A percentile compares a stretch with the other conserved stretches of the same genome.
Evolutionary conservation across 2,113 vertebrate genomes (phyloP).

Genomic region (Chionis minor): DNA sequence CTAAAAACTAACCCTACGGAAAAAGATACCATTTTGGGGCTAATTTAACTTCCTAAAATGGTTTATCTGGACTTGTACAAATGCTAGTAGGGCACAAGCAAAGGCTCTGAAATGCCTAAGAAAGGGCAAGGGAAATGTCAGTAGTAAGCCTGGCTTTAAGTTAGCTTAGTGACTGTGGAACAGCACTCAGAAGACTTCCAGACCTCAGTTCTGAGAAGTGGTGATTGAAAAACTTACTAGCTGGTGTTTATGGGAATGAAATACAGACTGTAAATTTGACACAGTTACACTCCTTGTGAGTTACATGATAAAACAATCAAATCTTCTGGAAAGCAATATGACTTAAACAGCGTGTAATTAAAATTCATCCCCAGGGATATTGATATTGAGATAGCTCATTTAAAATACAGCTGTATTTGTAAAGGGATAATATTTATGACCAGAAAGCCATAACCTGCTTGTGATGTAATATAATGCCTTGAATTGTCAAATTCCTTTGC

Average conservation of each 20-base stretch:
- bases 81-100: background rate
- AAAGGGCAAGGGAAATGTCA: background rate
- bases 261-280: background rate
- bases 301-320: background rate
- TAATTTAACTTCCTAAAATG: background rate
- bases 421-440: background rate
- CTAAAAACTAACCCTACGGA: background rate
- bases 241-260: background rate
- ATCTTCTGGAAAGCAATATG: background rate
- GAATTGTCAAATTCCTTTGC: background rate
- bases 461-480: background rate
- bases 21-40: background rate
- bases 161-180: background rate
- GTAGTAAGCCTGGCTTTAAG: background rate
- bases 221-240: background rate
- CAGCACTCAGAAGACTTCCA: background rate
- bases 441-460: background rate
- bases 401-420: background rate
- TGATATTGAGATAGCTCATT: background rate
- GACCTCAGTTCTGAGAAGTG: background rate
- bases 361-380: background rate
- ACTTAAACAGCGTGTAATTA: background rate
- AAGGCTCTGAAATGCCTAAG: background rate
- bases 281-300: rapidly evolving
- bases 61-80: background rate